Base-by-base conservation (phyloP, 2,888 invertebrate genomes). In the Ptychoptera contaminata region DNA sequence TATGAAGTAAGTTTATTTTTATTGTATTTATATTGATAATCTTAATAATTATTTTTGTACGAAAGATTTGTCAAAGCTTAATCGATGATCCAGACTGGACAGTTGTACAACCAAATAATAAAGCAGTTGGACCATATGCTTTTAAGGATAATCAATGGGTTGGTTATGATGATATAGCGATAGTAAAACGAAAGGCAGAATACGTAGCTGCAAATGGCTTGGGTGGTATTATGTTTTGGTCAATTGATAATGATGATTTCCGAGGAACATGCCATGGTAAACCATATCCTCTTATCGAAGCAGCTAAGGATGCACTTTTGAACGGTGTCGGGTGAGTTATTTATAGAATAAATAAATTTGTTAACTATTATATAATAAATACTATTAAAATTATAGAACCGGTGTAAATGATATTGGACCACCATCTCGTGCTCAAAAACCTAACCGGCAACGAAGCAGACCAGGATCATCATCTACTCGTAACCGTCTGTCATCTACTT, bases 171-270 rank as follows among this genome's bases (percentile, higher is more conserved):
- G 92, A 92, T 56, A 77, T 84, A 51, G 77, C 77, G 9, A 87
- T 88, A 40, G 86, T 85, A 1, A 74, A 72, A 56, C 77, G 76
- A 58, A 91, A 93, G 71, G 80, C 86, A 0, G 76, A 80, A 54
- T 92, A 88, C 58, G 91, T 87, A 1, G 82, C 79, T 31, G 80
- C 87, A 48, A 81, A 84, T 51, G 77, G 79, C 43, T 71, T 92
- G 16, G 92, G 92, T 54, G 92, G 92, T 57, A 55, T 61, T 55
- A 66, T 67, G 65, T 66, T 65, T 50, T 67, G 64, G 63, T 85
- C 91, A 1, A 83, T 93, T 53, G 92, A 92, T 66, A 92, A 90
- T 60, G 92, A 93, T 51, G 92, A 93, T 59, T 93, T 92, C 71
- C 76, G 91, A 40, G 92, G 92, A n/a, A 76, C 74, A 32, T 92